These are phyloP conservation scores for Tetanocera ferruginea DNA, from an alignment of 2,888 invertebrate genomes.

Conservation along the genomic window DNA sequence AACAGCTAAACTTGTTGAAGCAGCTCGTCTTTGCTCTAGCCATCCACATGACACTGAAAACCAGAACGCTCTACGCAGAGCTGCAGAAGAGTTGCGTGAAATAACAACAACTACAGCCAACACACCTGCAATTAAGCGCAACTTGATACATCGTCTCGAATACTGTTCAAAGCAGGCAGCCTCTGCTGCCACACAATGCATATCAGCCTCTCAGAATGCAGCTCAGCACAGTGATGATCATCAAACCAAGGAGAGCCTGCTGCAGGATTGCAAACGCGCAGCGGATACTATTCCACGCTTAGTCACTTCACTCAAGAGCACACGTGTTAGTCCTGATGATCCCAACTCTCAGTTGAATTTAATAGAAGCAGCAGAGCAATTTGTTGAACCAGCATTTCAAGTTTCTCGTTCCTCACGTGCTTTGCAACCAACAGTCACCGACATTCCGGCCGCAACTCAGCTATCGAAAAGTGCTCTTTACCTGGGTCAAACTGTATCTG, in stretches of 20 bases:
- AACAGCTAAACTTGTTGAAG: conserved; percentile 96
- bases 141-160: conserved; percentile 77
- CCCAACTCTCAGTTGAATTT: conserved; percentile 84
- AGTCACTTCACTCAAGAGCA: conserved; percentile 83
- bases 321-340: conserved; percentile 78
- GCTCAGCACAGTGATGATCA: conserved; percentile 75
- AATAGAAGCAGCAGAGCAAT: conserved; percentile 86
- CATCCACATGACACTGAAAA: conserved; percentile 85
- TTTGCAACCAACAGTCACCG: conserved; percentile 85
- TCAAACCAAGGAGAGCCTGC: conserved; percentile 77
- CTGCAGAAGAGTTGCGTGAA: conserved; percentile 93
- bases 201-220: conserved; percentile 89
- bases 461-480: conserved; percentile 71
- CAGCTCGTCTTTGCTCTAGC: conserved; percentile 92
- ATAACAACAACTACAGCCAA: conserved; percentile 90
- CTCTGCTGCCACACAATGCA: conserved; percentile 90
- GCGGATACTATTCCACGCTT: conserved; percentile 85
- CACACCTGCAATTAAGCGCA: conserved; percentile 80
- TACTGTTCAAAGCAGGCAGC: conserved; percentile 88
- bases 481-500: conserved; percentile 68
- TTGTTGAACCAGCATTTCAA: conserved; percentile 81
- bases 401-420: conserved; percentile 84
- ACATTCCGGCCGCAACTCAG: conserved; percentile 82
- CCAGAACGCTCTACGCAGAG: conserved; percentile 86
- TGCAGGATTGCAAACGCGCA: conserved; percentile 80